Evolutionary conservation across 53 echinoderm and acorn worm species (phyloP).

Genomic region (Mesocentrotus franciscanus): DNA sequence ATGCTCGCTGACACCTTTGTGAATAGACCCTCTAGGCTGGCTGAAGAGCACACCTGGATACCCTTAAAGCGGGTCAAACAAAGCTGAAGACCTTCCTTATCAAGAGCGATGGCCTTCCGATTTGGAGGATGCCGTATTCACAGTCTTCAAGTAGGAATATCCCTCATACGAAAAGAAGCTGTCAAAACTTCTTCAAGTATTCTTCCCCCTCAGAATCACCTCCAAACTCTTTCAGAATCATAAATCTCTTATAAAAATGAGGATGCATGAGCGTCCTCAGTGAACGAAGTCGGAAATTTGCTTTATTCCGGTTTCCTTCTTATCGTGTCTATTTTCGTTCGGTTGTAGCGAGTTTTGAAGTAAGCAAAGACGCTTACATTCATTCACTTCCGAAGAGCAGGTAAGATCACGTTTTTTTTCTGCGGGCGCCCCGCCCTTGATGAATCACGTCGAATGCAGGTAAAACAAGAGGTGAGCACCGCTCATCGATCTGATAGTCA

Average conservation of each 20-base stretch:
- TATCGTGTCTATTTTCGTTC: not conserved
- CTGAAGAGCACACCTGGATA: conserved; percentile 57
- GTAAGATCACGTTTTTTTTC: conserved; percentile 52
- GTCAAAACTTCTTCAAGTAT: conserved; percentile 37
- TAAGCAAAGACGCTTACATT: conserved; percentile 8
- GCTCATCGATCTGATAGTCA: conserved; percentile 43
- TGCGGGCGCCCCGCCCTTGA: conserved; percentile 59
- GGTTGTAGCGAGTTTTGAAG: not conserved
- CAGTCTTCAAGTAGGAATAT: conserved; percentile 39
- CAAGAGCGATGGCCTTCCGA: conserved; percentile 44
- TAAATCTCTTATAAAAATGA: not conserved
- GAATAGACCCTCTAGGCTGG: conserved; percentile 58
- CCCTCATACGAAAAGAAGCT: conserved; percentile 7
- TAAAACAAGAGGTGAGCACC: conserved; percentile 41
- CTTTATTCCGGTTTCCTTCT: not conserved
- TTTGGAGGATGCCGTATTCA: conserved; percentile 26
- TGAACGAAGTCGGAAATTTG: conserved; percentile 22
- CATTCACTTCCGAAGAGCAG: not conserved
- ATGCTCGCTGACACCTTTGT: conserved; percentile 53
- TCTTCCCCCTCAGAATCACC: not conserved
- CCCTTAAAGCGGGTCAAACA: conserved; percentile 51
- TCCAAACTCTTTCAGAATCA: not conserved
- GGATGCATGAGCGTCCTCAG: conserved; percentile 17
- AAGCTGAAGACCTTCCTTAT: conserved; percentile 16
- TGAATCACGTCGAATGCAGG: conserved; percentile 32